Evolutionary conservation across 1,140 invertebrate genomes (phyloP).

Genomic region (Leptopilina boulardi): DNA sequence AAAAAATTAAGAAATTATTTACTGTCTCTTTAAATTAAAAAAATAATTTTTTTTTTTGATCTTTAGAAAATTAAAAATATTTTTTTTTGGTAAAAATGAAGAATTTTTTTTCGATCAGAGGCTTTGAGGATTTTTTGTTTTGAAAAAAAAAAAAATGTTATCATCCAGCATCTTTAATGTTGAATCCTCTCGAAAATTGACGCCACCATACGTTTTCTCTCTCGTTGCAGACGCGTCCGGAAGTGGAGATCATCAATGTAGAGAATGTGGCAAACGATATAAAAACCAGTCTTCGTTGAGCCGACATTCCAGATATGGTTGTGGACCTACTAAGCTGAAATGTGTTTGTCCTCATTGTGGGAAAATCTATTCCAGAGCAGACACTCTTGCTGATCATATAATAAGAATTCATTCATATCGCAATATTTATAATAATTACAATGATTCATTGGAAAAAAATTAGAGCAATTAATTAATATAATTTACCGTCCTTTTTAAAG

Average conservation of each 20-base stretch:
- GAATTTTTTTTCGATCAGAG: not conserved
- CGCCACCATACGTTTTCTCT: constrained; percentile 59
- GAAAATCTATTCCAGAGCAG: constrained; percentile 62
- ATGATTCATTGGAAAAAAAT: constrained; percentile 47
- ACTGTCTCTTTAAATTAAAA: no score
- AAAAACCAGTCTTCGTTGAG: constrained; percentile 63
- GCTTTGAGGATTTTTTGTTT: constrained; percentile 32
- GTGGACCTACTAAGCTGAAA: constrained; percentile 64
- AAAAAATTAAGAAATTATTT: no score
- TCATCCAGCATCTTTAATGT: not conserved
- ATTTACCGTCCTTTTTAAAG: constrained; percentile 35
- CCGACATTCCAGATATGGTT: constrained; percentile 69
- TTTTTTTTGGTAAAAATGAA: not conserved
- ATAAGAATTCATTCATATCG: constrained; percentile 52
- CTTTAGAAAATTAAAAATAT: no score
- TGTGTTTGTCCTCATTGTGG: constrained; percentile 62
- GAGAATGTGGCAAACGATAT: constrained; percentile 63
- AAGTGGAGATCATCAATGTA: constrained; percentile 54
- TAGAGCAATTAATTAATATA: constrained; percentile 6
- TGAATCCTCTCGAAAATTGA: constrained; percentile 52
- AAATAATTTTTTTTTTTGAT: no score
- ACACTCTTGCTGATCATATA: constrained; percentile 64
- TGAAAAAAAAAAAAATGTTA: no score
- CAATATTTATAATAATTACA: constrained; percentile 31
- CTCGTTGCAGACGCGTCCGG: constrained; percentile 60